Conservation (phyloP, 2,888 invertebrate species). For the Orchestes rusci region DNA sequence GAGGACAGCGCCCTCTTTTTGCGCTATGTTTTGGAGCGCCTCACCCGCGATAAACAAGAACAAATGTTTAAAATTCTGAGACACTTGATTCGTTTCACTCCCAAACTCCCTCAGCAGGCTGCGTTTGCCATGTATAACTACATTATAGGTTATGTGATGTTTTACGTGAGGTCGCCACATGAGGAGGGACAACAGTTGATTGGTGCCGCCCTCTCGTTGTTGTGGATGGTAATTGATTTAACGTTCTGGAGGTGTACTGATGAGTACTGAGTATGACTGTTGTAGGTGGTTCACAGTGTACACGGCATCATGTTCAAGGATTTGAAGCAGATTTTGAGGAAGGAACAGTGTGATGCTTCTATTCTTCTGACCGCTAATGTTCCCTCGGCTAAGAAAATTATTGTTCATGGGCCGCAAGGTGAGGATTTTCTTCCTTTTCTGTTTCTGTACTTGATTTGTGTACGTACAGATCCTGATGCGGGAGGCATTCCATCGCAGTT, state of each 20-base stretch:
- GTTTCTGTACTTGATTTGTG: background rate
- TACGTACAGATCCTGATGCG: conserved; percentile 76
- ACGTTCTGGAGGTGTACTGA: too few species aligned
- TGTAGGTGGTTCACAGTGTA: conserved; percentile 91
- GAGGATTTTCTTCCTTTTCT: too few species aligned
- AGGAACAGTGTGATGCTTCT: conserved; percentile 98
- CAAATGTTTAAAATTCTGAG: conserved; percentile 89
- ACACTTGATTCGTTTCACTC: conserved; percentile 87
- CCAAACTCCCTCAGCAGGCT: conserved; percentile 90
- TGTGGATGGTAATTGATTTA: conserved; percentile 95
- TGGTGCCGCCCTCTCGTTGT: conserved; percentile 86
- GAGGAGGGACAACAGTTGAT: conserved; percentile 93
- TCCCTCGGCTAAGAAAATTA: conserved; percentile 97
- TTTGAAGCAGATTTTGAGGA: conserved; percentile 93
- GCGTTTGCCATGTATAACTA: conserved; percentile 98
- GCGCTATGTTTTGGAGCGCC: conserved; percentile 88
- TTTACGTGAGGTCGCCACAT: conserved; percentile 93
- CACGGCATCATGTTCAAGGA: conserved; percentile 99
- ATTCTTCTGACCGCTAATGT: conserved; percentile 97
- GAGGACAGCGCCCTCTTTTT: conserved; percentile 96
- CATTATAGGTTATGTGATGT: conserved; percentile 99
- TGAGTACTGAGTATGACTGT: too few species aligned
- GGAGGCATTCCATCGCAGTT: conserved; percentile 97
- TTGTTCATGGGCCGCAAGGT: conserved; percentile 88
- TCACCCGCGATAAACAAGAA: conserved; percentile 90